Evolutionary conservation across 2,888 invertebrate genomes (phyloP).

Genomic region (Drosophila austrosaltans): DNA sequence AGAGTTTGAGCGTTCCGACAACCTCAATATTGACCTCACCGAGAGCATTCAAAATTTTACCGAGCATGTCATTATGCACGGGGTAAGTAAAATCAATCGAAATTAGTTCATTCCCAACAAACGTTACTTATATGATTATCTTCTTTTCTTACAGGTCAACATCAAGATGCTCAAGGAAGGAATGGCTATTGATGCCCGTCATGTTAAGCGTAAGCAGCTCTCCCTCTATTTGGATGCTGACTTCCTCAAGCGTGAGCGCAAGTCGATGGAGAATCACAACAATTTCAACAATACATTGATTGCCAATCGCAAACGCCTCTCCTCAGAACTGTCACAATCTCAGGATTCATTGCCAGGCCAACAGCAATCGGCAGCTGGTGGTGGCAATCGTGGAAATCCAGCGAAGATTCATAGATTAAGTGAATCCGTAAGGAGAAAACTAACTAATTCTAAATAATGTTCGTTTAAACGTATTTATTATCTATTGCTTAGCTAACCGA

Average conservation of each 20-base stretch:
- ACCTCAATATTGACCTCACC: constrained; percentile 96
- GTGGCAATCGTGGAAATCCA: constrained; percentile 53
- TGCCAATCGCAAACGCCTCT: constrained; percentile 82
- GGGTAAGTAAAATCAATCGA: constrained; percentile 84
- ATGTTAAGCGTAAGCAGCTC: constrained; percentile 92
- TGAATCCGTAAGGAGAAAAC: constrained; percentile 78
- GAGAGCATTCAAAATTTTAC: constrained; percentile 96
- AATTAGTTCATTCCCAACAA: neutral
- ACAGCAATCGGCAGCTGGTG: constrained; percentile 33
- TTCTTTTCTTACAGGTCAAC: constrained; percentile 83
- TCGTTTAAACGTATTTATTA: neutral
- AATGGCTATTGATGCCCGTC: constrained; percentile 92
- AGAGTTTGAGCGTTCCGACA: constrained; percentile 94
- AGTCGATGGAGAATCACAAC: constrained; percentile 85
- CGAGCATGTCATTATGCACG: constrained; percentile 92
- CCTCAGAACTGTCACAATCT: constrained; percentile 80
- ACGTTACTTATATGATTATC: neutral
- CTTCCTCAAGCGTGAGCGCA: constrained; percentile 89
- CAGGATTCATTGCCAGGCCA: constrained; percentile 56
- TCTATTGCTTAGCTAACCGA: constrained; percentile 65
- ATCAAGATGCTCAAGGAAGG: constrained; percentile 88
- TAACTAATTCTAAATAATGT: too few relatives aligned
- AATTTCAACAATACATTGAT: constrained; percentile 81
- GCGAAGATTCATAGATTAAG: constrained; percentile 75
- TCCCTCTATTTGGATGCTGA: constrained; percentile 89